phyloP scores from a whole-genome alignment of 2,888 invertebrate genomes.

The Helleia helle region DNA sequence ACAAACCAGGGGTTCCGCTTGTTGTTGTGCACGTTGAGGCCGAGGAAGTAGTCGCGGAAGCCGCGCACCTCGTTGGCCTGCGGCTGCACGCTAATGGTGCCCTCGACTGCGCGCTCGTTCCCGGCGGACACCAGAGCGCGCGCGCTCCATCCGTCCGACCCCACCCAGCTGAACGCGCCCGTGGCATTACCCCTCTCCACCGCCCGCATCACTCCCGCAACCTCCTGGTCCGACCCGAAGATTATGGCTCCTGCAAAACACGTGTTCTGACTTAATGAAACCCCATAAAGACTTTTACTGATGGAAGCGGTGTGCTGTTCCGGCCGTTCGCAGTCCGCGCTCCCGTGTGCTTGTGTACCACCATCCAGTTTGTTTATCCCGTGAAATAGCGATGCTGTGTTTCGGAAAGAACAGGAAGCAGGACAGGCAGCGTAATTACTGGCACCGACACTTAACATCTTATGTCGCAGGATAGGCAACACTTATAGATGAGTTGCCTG shows the following conservation, averaged over 20 bases:
- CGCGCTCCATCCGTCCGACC: constrained; percentile 96
- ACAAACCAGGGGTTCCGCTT: constrained; percentile 96
- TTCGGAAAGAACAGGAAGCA: no score
- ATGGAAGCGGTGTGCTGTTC: no score
- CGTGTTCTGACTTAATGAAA: background rate
- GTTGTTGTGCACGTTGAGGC: constrained; percentile 89
- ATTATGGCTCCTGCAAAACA: constrained; percentile 86
- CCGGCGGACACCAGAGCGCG: constrained; percentile 88
- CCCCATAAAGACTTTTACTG: no score
- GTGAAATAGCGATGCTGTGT: no score
- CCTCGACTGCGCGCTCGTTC: constrained; percentile 84
- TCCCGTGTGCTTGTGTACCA: no score
- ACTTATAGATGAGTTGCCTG: no score
- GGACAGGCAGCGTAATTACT: no score
- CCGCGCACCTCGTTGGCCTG: constrained; percentile 90
- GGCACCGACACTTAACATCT: no score
- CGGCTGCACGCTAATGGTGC: constrained; percentile 93
- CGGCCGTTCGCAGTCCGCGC: no score
- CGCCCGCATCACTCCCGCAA: constrained; percentile 94
- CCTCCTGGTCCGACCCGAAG: constrained; percentile 97
- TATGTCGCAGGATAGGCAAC: no score
- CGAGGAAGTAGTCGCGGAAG: constrained; percentile 90
- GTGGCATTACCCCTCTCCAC: constrained; percentile 88
- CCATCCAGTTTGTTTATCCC: no score
- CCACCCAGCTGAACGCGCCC: constrained; percentile 94